These are phyloP conservation scores for Ageneiosus marmoratus DNA, from an alignment of 2,113 vertebrate genomes.

Conservation along the genomic window DNA sequence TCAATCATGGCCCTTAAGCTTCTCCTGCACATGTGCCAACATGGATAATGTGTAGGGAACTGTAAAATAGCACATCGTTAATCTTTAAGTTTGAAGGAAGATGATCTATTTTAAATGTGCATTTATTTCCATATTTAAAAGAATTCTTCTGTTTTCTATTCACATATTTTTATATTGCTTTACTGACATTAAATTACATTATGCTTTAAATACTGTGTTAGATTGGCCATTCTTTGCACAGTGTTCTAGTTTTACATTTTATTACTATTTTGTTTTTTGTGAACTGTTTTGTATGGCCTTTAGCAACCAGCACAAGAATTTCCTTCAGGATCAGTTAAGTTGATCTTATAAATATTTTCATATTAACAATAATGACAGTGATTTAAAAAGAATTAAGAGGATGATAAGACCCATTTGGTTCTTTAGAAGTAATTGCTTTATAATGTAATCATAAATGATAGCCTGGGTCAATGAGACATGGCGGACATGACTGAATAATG, in stretches of 20 bases:
- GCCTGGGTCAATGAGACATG: background rate
- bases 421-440: background rate
- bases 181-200: background rate
- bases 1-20: conserved; percentile 60
- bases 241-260: background rate
- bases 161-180: background rate
- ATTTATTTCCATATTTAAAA: background rate
- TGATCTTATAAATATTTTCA: background rate
- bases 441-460: background rate
- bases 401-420: background rate
- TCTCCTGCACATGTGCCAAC: conserved; percentile 38
- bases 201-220: background rate
- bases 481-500: background rate
- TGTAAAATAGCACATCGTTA: background rate
- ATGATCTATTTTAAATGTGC: background rate
- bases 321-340: background rate
- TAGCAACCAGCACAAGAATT: background rate
- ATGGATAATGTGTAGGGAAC: background rate
- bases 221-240: background rate
- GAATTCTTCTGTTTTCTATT: background rate
- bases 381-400: background rate
- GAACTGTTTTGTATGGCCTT: background rate
- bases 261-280: background rate
- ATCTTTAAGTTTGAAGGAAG: background rate
- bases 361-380: background rate